These are phyloP conservation scores for Polypterus senegalus DNA, from an alignment of 2,113 vertebrate species.

Conservation along the genomic window DNA sequence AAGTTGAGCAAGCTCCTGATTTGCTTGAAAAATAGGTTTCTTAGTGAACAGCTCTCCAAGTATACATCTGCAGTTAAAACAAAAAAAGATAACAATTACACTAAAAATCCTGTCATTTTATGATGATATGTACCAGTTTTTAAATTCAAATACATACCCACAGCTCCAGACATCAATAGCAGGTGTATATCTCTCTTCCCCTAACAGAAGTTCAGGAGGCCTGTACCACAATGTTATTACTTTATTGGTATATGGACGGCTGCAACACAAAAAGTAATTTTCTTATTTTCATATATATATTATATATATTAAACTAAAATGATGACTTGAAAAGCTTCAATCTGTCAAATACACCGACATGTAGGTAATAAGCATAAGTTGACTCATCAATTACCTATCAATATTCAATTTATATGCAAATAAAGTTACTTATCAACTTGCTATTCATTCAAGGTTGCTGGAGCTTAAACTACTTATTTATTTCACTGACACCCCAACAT, in stretches of 20 bases:
- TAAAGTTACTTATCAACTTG: too few species aligned
- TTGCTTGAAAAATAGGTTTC: constrained; percentile 97
- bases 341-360: too few species aligned
- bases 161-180: constrained; percentile 76
- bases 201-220: constrained; percentile 63
- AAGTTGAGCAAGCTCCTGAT: constrained; percentile 91
- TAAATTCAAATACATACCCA: constrained; percentile 47
- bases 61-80: constrained; percentile 69
- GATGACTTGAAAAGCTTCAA: too few species aligned
- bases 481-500: too few species aligned
- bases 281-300: too few species aligned
- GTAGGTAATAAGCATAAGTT: too few species aligned
- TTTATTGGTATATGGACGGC: constrained; percentile 73
- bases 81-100: constrained; percentile 1
- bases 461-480: too few species aligned
- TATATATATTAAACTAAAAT: too few species aligned
- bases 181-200: constrained; percentile 67
- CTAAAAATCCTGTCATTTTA: neutral
- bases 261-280: constrained; percentile 31
- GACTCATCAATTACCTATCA: too few species aligned
- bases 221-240: constrained; percentile 73
- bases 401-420: too few species aligned
- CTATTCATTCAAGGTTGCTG: too few species aligned
- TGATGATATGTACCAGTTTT: neutral
- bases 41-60: constrained; percentile 96